These are phyloP conservation scores for Muntiacus muntjak DNA, from an alignment of 2,113 vertebrate species.

Conservation along the genomic window DNA sequence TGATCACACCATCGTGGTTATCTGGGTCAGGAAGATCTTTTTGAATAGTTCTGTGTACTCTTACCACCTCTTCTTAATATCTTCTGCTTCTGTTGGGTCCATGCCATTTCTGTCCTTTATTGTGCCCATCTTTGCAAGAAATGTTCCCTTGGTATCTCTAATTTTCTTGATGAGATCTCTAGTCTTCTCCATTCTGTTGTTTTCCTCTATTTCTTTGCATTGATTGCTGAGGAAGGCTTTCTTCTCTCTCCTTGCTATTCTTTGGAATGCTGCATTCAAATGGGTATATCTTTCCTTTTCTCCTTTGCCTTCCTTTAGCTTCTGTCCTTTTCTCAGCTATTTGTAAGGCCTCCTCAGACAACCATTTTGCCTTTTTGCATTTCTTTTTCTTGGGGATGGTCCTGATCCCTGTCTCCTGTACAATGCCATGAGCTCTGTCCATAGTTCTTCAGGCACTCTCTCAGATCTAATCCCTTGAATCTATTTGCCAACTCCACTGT, in stretches of 20 bases:
- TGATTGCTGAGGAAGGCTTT: neutral
- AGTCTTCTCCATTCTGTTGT: neutral
- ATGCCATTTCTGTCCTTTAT: neutral
- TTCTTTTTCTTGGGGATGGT: neutral
- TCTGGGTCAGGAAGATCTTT: neutral
- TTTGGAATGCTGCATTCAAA: neutral
- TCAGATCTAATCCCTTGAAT: neutral
- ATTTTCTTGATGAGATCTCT: neutral
- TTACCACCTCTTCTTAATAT: neutral
- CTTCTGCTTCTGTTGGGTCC: neutral
- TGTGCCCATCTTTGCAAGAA: neutral
- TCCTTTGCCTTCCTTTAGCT: neutral
- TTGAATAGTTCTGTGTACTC: neutral
- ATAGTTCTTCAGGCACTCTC: neutral
- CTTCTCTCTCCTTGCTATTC: neutral
- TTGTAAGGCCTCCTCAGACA: neutral
- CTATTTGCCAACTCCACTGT: neutral
- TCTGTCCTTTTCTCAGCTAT: neutral
- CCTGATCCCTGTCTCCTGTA: neutral
- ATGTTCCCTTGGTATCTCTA: neutral
- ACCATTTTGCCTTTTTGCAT: neutral
- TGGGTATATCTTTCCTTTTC: neutral
- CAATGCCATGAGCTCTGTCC: neutral
- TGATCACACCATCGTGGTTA: neutral
- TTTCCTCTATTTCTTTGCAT: neutral